Percentiles rank a stretch among this genome's conserved stretches.
Conservation (phyloP, 2,888 invertebrate genomes). For the Cosmia pyralina region DNA sequence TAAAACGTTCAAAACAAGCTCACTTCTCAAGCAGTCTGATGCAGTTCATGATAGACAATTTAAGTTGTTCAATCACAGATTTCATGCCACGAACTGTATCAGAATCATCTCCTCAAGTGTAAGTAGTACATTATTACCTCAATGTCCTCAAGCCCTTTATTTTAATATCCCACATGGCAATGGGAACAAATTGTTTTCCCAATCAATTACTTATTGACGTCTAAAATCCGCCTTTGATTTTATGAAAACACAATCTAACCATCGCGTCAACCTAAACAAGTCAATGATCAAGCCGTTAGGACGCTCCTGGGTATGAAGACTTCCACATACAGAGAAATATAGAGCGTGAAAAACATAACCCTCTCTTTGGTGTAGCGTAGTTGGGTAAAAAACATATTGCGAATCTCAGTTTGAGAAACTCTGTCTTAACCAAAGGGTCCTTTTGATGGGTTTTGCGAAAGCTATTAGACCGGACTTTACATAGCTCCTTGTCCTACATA, state of each 20-base stretch:
- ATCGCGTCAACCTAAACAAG: too few species aligned
- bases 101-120: neutral
- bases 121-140: too few species aligned
- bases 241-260: neutral
- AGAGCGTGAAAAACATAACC: neutral
- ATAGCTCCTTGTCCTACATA: slow-evolving; percentile 65
- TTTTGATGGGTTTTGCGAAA: slow-evolving; percentile 64
- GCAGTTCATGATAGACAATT: neutral
- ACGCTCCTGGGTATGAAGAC: neutral
- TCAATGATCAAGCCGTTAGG: neutral
- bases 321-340: neutral
- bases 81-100: too few species aligned
- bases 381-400: neutral
- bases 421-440: slow-evolving; percentile 43
- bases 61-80: too few species aligned
- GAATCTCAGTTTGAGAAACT: slow-evolving; percentile 21
- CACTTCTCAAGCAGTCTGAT: neutral
- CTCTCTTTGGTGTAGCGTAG: neutral
- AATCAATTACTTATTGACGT: neutral
- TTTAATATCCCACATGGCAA: neutral
- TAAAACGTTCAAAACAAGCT: neutral
- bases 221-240: neutral
- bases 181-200: neutral
- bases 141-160: neutral
- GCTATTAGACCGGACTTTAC: slow-evolving; percentile 67